These are phyloP conservation scores for Gymnobelideus leadbeateri DNA, from an alignment of 2,113 vertebrate species.

Conservation along the genomic window DNA sequence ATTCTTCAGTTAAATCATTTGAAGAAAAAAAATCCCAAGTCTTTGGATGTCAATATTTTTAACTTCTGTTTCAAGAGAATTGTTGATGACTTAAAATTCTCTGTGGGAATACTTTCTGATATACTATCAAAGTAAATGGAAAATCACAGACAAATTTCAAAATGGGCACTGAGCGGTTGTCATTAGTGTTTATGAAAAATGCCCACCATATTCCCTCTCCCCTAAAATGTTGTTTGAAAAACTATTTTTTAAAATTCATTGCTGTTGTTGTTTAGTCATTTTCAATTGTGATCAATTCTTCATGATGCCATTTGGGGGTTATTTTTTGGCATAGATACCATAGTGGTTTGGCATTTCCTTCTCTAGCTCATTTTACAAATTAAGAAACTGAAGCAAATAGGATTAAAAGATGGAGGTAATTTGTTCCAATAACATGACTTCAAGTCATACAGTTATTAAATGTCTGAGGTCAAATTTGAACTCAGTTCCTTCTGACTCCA, in stretches of 20 bases:
- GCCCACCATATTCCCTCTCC: constrained; percentile 26
- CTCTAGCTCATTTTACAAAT: background rate
- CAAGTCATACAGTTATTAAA: background rate
- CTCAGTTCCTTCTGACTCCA: background rate
- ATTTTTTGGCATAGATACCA: background rate
- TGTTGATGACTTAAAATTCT: constrained; percentile 69
- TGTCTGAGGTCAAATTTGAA: background rate
- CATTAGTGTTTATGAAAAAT: constrained; percentile 43
- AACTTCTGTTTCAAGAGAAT: constrained; percentile 16
- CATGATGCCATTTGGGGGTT: background rate
- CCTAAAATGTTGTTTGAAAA: no score
- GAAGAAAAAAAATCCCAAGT: background rate
- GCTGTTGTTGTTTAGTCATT: background rate
- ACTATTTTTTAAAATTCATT: background rate
- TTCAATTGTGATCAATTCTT: background rate
- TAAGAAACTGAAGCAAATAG: background rate
- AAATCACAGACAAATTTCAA: constrained; percentile 66
- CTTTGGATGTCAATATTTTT: background rate
- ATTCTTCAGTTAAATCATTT: background rate
- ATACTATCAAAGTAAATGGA: constrained; percentile 70
- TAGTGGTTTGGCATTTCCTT: background rate
- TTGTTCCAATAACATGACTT: background rate
- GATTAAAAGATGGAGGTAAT: background rate
- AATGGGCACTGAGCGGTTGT: constrained; percentile 13
- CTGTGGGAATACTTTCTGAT: constrained; percentile 60